A percentile compares a stretch with the other conserved stretches of the same genome.
Conservation (phyloP, 1,140 invertebrate species). For the Antheraea pernyi region DNA sequence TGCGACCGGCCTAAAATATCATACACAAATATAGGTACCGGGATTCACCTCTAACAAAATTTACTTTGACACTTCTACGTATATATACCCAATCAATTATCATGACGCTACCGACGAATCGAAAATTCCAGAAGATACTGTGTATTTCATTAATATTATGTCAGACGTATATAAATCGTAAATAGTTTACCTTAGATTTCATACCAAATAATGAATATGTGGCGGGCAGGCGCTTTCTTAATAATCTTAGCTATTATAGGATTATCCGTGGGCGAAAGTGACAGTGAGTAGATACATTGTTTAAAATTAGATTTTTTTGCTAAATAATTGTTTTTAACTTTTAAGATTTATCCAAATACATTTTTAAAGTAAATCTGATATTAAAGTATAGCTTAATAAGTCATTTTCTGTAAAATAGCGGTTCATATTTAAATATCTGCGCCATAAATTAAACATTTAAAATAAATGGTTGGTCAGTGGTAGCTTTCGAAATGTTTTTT, state of each 20-base stretch:
- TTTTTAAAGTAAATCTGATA: no score
- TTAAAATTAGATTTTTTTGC: neutral
- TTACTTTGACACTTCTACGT: constrained; percentile 30
- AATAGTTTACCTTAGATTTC: constrained; percentile 19
- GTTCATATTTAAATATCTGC: no score
- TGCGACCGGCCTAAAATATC: constrained; percentile 10
- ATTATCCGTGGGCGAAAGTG: constrained; percentile 21
- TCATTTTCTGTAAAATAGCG: no score
- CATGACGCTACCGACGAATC: constrained; percentile 25
- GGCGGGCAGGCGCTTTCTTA: constrained; percentile 40
- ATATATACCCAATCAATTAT: constrained; percentile 38
- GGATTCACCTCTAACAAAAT: constrained; percentile 20
- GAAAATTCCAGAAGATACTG: constrained; percentile 33
- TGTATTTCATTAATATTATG: constrained; percentile 23
- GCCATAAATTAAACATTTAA: no score
- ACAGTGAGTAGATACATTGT: constrained; percentile 39
- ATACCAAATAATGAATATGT: constrained; percentile 39
- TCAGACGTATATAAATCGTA: constrained; percentile 47
- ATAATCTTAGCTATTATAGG: constrained; percentile 25
- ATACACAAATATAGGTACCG: constrained; percentile 5
- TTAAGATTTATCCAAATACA: neutral
- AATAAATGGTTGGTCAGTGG: no score
- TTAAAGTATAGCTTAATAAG: no score
- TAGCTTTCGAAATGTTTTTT: neutral
- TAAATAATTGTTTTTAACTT: neutral